Evolutionary conservation across 35 echinoderm and acorn worm species (phyloP), one percentile per base, ranked within the genome.

Genomic region (Heliocidaris erythrogramma): DNA sequence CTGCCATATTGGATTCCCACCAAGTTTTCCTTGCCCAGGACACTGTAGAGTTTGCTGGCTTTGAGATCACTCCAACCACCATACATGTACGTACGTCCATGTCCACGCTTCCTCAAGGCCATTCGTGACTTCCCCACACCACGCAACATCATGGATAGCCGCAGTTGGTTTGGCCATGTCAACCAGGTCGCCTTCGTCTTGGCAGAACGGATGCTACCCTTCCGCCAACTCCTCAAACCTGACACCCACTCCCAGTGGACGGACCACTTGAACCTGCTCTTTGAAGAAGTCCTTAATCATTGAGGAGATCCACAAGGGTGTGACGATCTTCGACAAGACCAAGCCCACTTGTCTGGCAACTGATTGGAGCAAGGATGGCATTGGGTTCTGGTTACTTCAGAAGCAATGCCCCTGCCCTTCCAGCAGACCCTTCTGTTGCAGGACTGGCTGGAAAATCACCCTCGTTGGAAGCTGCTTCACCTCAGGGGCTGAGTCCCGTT

Each of bases 41-140:
- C 78, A 94, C 95, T 4, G 93, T 96, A 0, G 85, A 96, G 14
- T 96, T 96, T 86, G 93, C 95, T 50, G 95, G 92, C 50, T 96
- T 96, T 56, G 61, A 88, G 65, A 94, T 96, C 61, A 94, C 92
- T 9, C 89, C 90, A 13, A 96, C 91, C 31, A 24, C 56, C n/a
- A n/a, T n/a, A n/a, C n/a, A n/a, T n/a, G n/a, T n/a, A n/a, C 21
- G 92, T 94, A 14, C 53, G 95, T 12, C 92, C 95, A 5, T 95
- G 95, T 11, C 14, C 89, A 5, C 5, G 95, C 95, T 35, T 14
- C 48, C 84, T 95, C 12, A 18, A 95, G 92, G 92, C 92, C 92
- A 93, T 93, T 10, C 92, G 60, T 27, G 60, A 95, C 50, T 96
- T 96, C 49, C 95, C 92, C 14, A 94, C 92, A 7, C 92, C 95